Evolutionary conservation across 2,113 vertebrate genomes (phyloP), one percentile per base, ranked within the genome.

Genomic region (Collichthys lucidus): DNA sequence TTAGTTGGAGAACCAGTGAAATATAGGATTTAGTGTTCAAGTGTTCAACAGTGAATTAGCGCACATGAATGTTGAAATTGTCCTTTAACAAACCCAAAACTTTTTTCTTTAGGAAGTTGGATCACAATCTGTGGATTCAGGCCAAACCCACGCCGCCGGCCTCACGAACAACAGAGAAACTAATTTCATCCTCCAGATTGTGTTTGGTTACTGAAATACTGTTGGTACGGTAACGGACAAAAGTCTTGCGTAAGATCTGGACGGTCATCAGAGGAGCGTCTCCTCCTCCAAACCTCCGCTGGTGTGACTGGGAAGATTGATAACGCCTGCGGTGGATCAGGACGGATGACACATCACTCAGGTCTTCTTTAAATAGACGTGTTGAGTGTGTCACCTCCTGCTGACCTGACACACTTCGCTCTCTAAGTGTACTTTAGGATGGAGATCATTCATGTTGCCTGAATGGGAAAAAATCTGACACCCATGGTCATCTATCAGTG

Each of bases 271-370:
- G 77, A 87, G 82, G 56, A 11, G 19, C 42, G 19, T n/a, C 72
- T 80, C 40, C 4, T 19, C 24, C 76, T 70, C 69, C 52, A n/a
- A 60, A 67, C 20, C 50, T 75, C 50, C 8, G 68, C 15, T 84
- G 74, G 63, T 80, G 80, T 77, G 81, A 84, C 77, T 60, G 67
- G 78, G 76, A 42, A 86, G 77, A 92, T 90, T 82, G 80, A 88
- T 68, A 87, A 80, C 12, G 1, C 71, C 83, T 86, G 86, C 79
- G 74, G 62, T 12, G 74, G 85, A 87, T 87, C 81, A 81, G 14
- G 19, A 47, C 9, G 40, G 59, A 80, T 22, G 72, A 85, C 52
- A 42, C 60, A 22, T 11, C 3, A 1, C 44, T 61, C 57, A 59
- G 24, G 63, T 75, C 70, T 49, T 67, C 69, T 26, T 77, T 61